A percentile compares a stretch with the other conserved stretches of the same genome.
Evolutionary conservation across 2,113 vertebrate genomes (phyloP).

Genomic region (Trematomus loennbergii): DNA sequence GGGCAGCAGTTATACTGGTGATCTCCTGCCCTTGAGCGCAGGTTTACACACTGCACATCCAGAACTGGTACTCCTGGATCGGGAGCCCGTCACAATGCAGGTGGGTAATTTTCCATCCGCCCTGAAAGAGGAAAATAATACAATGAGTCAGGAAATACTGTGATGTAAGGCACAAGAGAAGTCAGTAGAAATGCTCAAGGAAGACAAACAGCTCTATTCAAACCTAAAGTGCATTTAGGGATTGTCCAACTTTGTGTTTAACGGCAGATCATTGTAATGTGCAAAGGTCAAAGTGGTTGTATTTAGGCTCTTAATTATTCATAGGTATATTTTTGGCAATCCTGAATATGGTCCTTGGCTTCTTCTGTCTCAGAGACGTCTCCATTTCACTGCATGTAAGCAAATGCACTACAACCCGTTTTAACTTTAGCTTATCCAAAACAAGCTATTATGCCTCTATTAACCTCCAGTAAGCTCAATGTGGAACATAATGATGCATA

Average conservation of each 20-base stretch:
- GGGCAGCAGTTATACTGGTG: slow-evolving; percentile 89
- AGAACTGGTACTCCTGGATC: slow-evolving; percentile 93
- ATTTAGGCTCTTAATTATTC: too few relatives aligned
- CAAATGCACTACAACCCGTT: too few relatives aligned
- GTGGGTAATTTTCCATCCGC: slow-evolving; percentile 88
- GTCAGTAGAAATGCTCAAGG: not conserved
- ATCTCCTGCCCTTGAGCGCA: slow-evolving; percentile 90
- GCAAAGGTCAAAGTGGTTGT: too few relatives aligned
- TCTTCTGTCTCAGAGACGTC: too few relatives aligned
- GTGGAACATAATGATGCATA: not conserved
- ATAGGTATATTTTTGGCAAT: too few relatives aligned
- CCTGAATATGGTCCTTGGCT: too few relatives aligned
- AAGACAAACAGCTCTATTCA: not conserved
- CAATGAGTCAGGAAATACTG: not conserved
- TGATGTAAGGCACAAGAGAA: not conserved
- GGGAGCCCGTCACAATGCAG: slow-evolving; percentile 92
- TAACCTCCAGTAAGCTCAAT: not conserved
- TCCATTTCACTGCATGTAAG: too few relatives aligned
- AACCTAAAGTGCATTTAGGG: too few relatives aligned
- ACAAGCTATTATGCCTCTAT: not conserved
- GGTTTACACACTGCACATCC: slow-evolving; percentile 97
- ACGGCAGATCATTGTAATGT: too few relatives aligned
- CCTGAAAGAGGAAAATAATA: slow-evolving; percentile 67
- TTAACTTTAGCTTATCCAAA: not conserved
- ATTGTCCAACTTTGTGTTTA: too few relatives aligned